A percentile compares a stretch with the other conserved stretches of the same genome.
Evolutionary conservation across 2,888 invertebrate species (phyloP).

Genomic region (Tanypteryx hageni): DNA sequence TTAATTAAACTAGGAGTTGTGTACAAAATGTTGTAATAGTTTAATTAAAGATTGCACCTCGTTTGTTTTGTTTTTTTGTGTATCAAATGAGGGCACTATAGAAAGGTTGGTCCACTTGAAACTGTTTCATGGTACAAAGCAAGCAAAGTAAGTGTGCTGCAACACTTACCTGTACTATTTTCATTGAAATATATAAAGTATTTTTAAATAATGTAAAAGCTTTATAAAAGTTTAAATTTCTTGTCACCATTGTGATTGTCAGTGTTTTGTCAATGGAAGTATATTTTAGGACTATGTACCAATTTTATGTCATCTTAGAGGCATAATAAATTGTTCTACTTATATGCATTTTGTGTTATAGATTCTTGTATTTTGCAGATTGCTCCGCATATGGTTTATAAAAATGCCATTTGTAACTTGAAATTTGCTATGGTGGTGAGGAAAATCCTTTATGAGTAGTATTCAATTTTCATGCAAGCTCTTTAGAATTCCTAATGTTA

Average conservation of each 20-base stretch:
- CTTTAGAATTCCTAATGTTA: too few species aligned
- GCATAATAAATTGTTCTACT: conserved; percentile 10
- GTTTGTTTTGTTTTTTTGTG: not conserved
- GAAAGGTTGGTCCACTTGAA: not conserved
- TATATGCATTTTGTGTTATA: not conserved
- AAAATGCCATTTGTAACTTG: not conserved
- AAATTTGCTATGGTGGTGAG: not conserved
- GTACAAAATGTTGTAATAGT: not conserved
- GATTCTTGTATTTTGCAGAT: not conserved
- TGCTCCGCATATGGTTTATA: not conserved
- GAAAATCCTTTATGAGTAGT: not conserved
- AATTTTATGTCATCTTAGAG: not conserved
- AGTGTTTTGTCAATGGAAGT: conserved; percentile 36
- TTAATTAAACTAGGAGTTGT: not conserved
- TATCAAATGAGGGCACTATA: not conserved
- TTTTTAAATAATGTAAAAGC: not conserved
- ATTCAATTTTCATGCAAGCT: not conserved
- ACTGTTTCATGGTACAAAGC: not conserved
- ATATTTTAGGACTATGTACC: conserved; percentile 36
- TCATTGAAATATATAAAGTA: not conserved
- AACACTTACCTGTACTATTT: not conserved
- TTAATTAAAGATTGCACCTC: not conserved
- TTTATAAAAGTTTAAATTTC: not conserved
- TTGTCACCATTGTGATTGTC: not conserved
- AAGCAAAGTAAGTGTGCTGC: not conserved